Percentiles rank a stretch among this genome's conserved stretches.
These are phyloP conservation scores for Semnopithecus entellus DNA, from an alignment of 2,113 vertebrate genomes.

Conservation along the genomic window DNA sequence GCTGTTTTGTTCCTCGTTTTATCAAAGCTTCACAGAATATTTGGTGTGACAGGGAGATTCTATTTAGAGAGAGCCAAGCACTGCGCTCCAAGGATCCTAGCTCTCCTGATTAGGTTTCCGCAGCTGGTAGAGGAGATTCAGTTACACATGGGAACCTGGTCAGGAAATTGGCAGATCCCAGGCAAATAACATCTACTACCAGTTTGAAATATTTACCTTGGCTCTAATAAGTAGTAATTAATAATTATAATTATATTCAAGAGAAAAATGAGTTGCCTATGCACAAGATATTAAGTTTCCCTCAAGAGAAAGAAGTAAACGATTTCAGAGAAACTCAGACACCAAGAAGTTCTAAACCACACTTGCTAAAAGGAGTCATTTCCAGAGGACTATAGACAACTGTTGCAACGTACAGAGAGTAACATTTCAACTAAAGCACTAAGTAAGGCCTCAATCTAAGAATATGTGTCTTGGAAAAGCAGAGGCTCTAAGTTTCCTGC, in stretches of 20 bases:
- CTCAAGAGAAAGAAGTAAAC: not conserved
- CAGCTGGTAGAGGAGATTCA: constrained; percentile 65
- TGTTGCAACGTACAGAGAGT: not conserved
- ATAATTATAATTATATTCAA: not conserved
- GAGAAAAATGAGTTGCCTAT: constrained; percentile 39
- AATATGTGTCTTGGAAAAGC: not conserved
- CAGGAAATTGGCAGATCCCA: constrained; percentile 25
- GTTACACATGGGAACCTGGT: constrained; percentile 31
- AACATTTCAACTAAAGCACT: not conserved
- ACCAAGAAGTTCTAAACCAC: constrained; percentile 6
- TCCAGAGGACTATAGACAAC: not conserved
- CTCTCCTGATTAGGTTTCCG: constrained; percentile 61
- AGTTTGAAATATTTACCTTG: not conserved
- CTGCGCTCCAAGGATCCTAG: not conserved
- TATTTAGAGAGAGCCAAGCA: constrained; percentile 55
- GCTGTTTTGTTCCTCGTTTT: constrained; percentile 9
- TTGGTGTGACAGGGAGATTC: constrained; percentile 57
- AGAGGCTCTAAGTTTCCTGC: not conserved
- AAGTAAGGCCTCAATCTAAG: not conserved
- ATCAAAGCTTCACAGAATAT: constrained; percentile 51
- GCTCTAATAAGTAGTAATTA: not conserved
- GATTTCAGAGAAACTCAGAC: not conserved
- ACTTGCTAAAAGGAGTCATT: not conserved
- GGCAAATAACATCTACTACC: not conserved
- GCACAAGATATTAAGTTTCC: not conserved